Base-by-base conservation (phyloP, 2,113 vertebrate genomes). In the Carettochelys insculpta region DNA sequence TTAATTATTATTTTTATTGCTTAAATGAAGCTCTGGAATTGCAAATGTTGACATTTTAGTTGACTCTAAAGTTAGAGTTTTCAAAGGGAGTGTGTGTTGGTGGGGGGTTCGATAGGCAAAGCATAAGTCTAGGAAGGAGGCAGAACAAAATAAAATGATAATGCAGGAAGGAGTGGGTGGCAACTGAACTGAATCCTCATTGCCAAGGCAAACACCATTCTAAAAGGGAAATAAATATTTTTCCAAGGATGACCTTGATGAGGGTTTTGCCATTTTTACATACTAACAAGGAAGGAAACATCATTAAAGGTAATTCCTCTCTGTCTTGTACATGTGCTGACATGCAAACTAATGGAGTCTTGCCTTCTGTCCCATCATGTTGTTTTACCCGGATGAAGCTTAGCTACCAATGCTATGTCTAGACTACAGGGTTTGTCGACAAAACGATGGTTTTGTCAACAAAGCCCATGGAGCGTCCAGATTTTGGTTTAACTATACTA, bases 1-100 rank as follows among this genome's bases (percentile, higher is more conserved):
- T 98, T 98, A 98, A 98, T 98, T 98, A 98, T 98, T 98, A 98
- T 98, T 98, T 98, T 98, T 98, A 98, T 98, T 98, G 96, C 97
- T 98, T 97, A 98, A 98, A 98, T 95, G 96, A 98, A 97, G 95
- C 96, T 97, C 96, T 1, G 4, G 97, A 98, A 98, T 98, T 98
- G 97, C 97, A 98, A 98, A 98, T 98, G 97, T 98, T 98, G 98
- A 98, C 97, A 98, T 98, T 98, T 98, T 96, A 96, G 95, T 97
- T 96, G 96, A 97, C 97, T 97, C 96, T 94, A 97, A 94, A 95
- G 98, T 98, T 97, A 97, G 96, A 94, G 89, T 95, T 96, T 98
- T 97, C 94, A 95, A 95, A 96, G 92, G 31, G 93, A 29, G 43
- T 6, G 34, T 11, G n/a, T n/a, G n/a, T n/a, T n/a, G n/a, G n/a